Percentiles rank a stretch among this genome's conserved stretches.
Conservation (phyloP, 1,140 invertebrate genomes). For the Halictus rubicundus region DNA sequence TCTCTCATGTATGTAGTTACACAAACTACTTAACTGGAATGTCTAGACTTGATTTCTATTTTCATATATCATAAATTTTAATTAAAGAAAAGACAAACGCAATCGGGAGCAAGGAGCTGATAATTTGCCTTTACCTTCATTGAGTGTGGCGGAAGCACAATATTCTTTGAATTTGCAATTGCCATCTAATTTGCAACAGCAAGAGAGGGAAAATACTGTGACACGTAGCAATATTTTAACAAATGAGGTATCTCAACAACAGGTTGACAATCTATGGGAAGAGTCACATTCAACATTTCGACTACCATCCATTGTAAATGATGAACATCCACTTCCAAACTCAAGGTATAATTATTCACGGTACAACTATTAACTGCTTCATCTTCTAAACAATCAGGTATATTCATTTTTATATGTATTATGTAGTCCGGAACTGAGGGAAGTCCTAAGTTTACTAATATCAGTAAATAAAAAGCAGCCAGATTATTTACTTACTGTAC, state of each 20-base stretch:
- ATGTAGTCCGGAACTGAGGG: slow-evolving; percentile 71
- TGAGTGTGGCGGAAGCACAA: slow-evolving; percentile 62
- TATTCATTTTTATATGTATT: slow-evolving; percentile 13
- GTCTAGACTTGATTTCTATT: neutral
- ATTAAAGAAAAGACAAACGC: slow-evolving; percentile 71
- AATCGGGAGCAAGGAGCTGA: slow-evolving; percentile 72
- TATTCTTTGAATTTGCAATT: slow-evolving; percentile 72
- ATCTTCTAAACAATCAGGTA: slow-evolving; percentile 7
- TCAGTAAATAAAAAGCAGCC: slow-evolving; percentile 86
- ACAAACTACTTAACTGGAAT: slow-evolving; percentile 13
- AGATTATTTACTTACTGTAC: slow-evolving; percentile 85
- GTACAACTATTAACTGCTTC: slow-evolving; percentile 4
- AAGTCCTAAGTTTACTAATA: slow-evolving; percentile 86
- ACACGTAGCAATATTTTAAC: slow-evolving; percentile 67
- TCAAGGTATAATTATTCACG: slow-evolving; percentile 45
- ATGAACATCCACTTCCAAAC: slow-evolving; percentile 60
- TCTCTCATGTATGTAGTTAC: slow-evolving; percentile 64
- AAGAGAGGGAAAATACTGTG: slow-evolving; percentile 65
- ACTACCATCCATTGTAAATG: slow-evolving; percentile 61
- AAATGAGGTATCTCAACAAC: slow-evolving; percentile 66
- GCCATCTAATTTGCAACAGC: slow-evolving; percentile 66
- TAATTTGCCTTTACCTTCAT: slow-evolving; percentile 63
- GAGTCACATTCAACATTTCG: slow-evolving; percentile 69
- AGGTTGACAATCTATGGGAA: slow-evolving; percentile 70
- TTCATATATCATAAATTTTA: slow-evolving; percentile 22